phyloP scores from a whole-genome alignment of 1,140 invertebrate species.

The Pseudomyrmex gracilis region DNA sequence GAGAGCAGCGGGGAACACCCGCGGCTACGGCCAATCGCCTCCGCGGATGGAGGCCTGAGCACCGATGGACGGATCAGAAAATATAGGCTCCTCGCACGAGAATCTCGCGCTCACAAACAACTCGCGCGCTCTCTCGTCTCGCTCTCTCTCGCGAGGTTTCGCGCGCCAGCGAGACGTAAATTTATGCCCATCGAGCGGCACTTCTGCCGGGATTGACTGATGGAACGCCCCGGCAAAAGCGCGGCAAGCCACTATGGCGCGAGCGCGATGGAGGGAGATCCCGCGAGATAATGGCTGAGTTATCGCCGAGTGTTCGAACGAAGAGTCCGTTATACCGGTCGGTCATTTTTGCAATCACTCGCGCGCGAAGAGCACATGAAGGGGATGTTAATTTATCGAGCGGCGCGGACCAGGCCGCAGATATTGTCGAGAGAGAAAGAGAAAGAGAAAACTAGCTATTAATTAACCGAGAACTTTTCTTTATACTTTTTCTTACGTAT shows the following conservation, averaged over 20 bases:
- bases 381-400: constrained; percentile 14
- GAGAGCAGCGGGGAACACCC: constrained; percentile 71
- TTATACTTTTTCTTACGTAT: neutral
- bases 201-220: constrained; percentile 69
- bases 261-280: constrained; percentile 52
- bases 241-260: constrained; percentile 49
- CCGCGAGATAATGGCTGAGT: constrained; percentile 55
- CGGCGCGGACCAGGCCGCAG: too few relatives aligned
- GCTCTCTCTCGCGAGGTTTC: constrained; percentile 60
- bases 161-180: constrained; percentile 54
- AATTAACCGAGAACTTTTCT: constrained; percentile 1
- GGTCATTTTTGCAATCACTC: constrained; percentile 42
- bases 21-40: constrained; percentile 75
- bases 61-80: constrained; percentile 73
- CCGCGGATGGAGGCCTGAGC: constrained; percentile 66
- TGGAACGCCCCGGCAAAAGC: constrained; percentile 42
- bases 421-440: neutral
- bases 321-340: constrained; percentile 9
- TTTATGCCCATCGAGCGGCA: constrained; percentile 66
- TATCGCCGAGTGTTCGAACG: constrained; percentile 39
- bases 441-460: neutral
- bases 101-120: constrained; percentile 64
- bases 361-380: neutral
- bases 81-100: constrained; percentile 76
- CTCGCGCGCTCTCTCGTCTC: neutral